Base-by-base conservation (phyloP, 2,113 vertebrate species). In the Lepisosteus oculatus region DNA sequence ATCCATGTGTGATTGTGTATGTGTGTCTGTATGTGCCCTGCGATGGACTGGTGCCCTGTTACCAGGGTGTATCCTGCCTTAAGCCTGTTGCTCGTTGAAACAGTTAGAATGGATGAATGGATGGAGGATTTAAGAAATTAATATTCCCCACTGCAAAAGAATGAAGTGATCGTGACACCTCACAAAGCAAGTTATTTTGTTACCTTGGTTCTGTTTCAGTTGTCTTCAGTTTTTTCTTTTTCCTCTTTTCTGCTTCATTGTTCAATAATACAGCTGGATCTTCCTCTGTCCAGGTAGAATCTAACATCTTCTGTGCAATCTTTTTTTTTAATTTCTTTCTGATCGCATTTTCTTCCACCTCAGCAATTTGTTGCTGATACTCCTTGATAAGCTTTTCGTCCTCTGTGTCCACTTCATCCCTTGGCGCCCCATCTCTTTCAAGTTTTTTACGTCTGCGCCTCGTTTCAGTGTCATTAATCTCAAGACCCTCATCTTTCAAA, bases 171-270 rank as follows among this genome's bases (percentile, higher is more conserved):
- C 2, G 29, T 29, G 29, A 29, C 29, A 29, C 29, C 29, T 29
- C 29, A 29, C 29, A 29, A 29, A 29, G 29, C 1, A 29, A 29
- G 29, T 29, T 29, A 29, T 29, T 29, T 29, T 4, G 43, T 66
- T 86, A 99, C 97, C 95, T 93, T 73, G 77, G 81, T 82, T 95
- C 92, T 57, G 80, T 76, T 43, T 77, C 72, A 41, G 29, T 69
- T 77, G 90, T 88, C 81, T 91, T 94, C 61, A 92, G 87, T 85
- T 95, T 96, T 81, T 94, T 96, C 78, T 95, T 97, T 72, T 90
- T 92, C 82, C 93, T 98, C 83, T 92, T 94, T 2, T 82, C 86
- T 8, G 84, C 72, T 63, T 95, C 91, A 80, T 88, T 94, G 74
- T 88, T 94, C 67, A 93, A 66, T 4, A 76, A 45, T 61, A 73